A percentile compares a stretch with the other conserved stretches of the same genome.
These are phyloP conservation scores for Pseudomyrmex dendroicus DNA, from an alignment of 1,140 invertebrate genomes.

Conservation along the genomic window DNA sequence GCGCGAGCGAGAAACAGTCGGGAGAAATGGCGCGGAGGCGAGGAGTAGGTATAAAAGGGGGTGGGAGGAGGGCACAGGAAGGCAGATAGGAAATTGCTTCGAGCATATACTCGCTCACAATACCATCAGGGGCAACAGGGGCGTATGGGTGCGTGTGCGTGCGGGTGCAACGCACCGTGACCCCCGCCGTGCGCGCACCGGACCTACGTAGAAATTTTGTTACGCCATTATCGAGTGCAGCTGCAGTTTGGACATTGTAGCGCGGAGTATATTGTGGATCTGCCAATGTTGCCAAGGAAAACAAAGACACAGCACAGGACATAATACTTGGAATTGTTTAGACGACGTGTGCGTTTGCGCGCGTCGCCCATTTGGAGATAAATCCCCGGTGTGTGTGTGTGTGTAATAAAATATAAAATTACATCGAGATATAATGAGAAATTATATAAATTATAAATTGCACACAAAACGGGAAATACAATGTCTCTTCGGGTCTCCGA, in stretches of 20 bases:
- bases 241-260: constrained; percentile 21
- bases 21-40: constrained; percentile 32
- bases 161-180: constrained; percentile 50
- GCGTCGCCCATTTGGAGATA: background rate
- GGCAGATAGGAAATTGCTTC: constrained; percentile 73
- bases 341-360: background rate
- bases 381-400: too few species aligned
- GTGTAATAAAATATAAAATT: too few species aligned
- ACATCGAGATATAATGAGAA: too few species aligned
- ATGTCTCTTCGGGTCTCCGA: too few species aligned
- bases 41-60: too few species aligned
- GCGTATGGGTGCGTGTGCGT: background rate
- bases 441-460: too few species aligned
- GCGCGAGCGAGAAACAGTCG: background rate
- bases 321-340: constrained; percentile 9
- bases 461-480: too few species aligned
- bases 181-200: constrained; percentile 38
- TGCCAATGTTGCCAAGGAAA: constrained; percentile 34
- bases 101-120: constrained; percentile 71
- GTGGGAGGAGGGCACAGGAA: constrained; percentile 53
- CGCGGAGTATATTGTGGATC: constrained; percentile 25
- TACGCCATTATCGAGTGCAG: constrained; percentile 50
- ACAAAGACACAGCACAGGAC: background rate
- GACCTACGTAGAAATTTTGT: constrained; percentile 48
- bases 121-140: constrained; percentile 47